Evolutionary conservation across 2,797 vertebrate genomes (phyloP).

Genomic region (Enteromius thamalakanensis): DNA sequence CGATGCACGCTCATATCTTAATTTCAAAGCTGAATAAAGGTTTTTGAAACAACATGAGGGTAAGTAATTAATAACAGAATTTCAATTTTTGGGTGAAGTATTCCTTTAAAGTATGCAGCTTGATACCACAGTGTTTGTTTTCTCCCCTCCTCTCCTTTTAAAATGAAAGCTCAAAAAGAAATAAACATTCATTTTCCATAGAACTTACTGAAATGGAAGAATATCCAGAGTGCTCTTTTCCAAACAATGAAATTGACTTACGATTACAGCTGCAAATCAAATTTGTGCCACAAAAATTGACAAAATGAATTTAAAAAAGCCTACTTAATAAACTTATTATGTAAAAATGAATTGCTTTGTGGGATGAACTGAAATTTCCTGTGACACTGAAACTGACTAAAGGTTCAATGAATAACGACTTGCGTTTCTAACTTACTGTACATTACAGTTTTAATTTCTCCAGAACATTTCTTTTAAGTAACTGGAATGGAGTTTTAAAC

Average conservation of each 20-base stretch:
- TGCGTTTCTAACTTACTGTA: neutral
- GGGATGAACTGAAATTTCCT: neutral
- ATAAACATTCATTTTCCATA: neutral
- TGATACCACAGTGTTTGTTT: neutral
- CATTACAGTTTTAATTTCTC: neutral
- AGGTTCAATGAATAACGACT: neutral
- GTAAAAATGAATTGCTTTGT: neutral
- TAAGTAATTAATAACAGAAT: too few relatives aligned
- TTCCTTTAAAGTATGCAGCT: neutral
- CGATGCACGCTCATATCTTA: too few relatives aligned
- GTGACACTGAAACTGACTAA: neutral
- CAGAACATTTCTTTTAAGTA: neutral
- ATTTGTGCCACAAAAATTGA: neutral
- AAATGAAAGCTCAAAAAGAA: neutral
- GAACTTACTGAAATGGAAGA: too few relatives aligned
- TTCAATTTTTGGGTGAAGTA: too few relatives aligned
- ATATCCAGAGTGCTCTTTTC: neutral
- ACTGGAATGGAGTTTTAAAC: slow-evolving; percentile 1
- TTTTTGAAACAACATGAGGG: too few relatives aligned
- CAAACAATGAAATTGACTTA: neutral
- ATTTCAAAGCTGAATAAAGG: too few relatives aligned
- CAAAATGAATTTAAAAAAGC: neutral
- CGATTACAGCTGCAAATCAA: too few relatives aligned
- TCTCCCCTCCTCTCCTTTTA: neutral
- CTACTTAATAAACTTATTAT: neutral